Conservation (phyloP, 1,140 invertebrate genomes). For the Formica selysi region DNA sequence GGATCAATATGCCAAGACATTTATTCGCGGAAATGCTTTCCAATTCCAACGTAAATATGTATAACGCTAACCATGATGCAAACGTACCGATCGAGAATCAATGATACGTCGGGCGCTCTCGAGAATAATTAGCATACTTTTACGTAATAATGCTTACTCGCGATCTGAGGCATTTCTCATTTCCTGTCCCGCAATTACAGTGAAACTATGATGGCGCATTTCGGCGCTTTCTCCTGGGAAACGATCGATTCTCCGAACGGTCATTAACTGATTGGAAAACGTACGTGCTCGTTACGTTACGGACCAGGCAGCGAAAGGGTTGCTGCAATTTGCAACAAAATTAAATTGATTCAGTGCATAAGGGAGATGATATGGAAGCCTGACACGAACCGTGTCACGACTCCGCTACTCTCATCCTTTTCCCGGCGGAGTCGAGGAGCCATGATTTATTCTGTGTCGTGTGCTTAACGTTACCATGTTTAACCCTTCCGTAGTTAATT, state of each 20-base stretch:
- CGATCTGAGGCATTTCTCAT: constrained; percentile 68
- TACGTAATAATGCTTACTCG: constrained; percentile 66
- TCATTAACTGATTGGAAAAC: constrained; percentile 76
- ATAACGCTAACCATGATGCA: constrained; percentile 15
- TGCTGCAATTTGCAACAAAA: constrained; percentile 71
- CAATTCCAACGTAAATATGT: constrained; percentile 38
- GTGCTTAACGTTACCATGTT: constrained; percentile 10
- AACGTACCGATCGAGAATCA: constrained; percentile 38
- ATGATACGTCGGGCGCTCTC: constrained; percentile 55
- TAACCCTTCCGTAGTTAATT: constrained; percentile 14
- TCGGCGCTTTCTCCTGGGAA: constrained; percentile 69
- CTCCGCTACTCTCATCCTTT: constrained; percentile 19
- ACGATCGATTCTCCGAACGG: constrained; percentile 71
- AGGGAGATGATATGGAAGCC: constrained; percentile 68
- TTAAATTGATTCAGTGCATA: constrained; percentile 72
- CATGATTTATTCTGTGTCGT: constrained; percentile 53
- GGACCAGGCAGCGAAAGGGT: constrained; percentile 69
- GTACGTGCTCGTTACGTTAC: constrained; percentile 67
- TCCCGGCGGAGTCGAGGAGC: constrained; percentile 41
- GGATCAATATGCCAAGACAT: neutral
- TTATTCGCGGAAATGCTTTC: constrained; percentile 44
- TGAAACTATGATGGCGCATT: constrained; percentile 73
- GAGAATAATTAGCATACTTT: constrained; percentile 73
- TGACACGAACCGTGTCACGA: constrained; percentile 46
- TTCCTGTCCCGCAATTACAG: constrained; percentile 74